These are phyloP conservation scores for Ips typographus DNA, from an alignment of 1,140 invertebrate species.

Conservation along the genomic window DNA sequence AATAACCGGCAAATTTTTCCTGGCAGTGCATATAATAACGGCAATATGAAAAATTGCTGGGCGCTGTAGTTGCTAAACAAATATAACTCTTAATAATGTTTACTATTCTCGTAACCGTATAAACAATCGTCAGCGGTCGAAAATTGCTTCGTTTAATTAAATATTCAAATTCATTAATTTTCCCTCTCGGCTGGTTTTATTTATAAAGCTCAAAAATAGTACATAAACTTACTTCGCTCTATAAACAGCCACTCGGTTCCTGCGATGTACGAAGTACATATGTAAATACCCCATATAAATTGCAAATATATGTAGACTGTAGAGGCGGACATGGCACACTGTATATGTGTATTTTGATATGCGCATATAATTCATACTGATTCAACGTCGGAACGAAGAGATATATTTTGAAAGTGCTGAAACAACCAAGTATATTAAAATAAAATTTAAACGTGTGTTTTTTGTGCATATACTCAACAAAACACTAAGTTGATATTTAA, in stretches of 20 bases:
- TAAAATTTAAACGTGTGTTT: background rate
- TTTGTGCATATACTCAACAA: no score
- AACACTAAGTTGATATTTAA: no score
- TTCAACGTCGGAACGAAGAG: conserved; percentile 10
- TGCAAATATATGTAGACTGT: conserved; percentile 21
- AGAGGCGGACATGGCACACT: background rate
- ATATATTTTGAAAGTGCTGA: conserved; percentile 11
- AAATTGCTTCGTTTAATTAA: no score
- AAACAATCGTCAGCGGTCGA: background rate
- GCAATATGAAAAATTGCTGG: no score
- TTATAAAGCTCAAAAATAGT: conserved; percentile 5
- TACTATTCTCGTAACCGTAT: background rate
- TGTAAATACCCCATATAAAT: conserved; percentile 23
- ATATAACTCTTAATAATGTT: no score
- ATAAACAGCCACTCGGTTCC: conserved; percentile 6
- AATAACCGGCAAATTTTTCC: background rate
- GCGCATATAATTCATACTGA: conserved; percentile 16
- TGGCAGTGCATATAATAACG: no score
- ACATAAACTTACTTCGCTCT: background rate
- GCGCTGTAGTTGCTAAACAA: no score
- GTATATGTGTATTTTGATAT: conserved; percentile 18
- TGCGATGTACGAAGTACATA: conserved; percentile 12
- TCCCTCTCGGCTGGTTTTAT: background rate
- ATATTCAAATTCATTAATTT: background rate
- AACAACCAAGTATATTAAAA: conserved; percentile 9